phyloP scores from a whole-genome alignment of 2,113 vertebrate species.

The Bos javanicus region DNA sequence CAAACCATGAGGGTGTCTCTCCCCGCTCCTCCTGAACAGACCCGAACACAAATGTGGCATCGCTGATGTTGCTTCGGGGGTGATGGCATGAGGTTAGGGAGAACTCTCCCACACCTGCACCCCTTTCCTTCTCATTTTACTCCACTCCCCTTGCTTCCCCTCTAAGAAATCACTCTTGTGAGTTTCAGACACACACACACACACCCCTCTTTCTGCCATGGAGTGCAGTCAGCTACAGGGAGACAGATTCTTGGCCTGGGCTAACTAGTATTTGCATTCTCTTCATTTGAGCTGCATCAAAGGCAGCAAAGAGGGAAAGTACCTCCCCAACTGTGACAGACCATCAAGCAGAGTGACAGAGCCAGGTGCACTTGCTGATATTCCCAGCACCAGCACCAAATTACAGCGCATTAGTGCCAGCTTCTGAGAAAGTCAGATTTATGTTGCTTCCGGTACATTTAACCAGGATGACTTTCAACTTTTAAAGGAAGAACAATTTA shows the following conservation, averaged over 20 bases:
- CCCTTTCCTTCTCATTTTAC: not conserved
- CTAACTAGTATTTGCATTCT: not conserved
- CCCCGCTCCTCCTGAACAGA: not conserved
- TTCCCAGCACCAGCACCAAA: not conserved
- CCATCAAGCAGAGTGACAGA: constrained; percentile 8
- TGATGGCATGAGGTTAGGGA: not conserved
- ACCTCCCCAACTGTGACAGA: not conserved
- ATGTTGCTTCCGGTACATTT: constrained; percentile 25
- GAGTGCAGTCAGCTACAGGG: not conserved
- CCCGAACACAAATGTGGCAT: not conserved
- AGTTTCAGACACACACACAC: not conserved
- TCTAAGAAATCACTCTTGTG: not conserved
- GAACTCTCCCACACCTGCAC: not conserved
- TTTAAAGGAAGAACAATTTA: not conserved
- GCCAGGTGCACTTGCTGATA: not conserved
- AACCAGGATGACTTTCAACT: not conserved
- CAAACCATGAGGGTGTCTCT: not conserved
- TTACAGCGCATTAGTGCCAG: not conserved
- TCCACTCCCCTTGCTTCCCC: not conserved
- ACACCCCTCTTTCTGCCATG: not conserved
- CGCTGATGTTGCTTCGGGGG: too few relatives aligned
- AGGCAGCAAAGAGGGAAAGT: constrained; percentile 2
- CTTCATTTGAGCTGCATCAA: not conserved
- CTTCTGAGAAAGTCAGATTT: constrained; percentile 33
- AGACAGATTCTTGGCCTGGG: not conserved